phyloP scores from a whole-genome alignment of 2,797 vertebrate genomes.

The Stomatorhinus walkeri region DNA sequence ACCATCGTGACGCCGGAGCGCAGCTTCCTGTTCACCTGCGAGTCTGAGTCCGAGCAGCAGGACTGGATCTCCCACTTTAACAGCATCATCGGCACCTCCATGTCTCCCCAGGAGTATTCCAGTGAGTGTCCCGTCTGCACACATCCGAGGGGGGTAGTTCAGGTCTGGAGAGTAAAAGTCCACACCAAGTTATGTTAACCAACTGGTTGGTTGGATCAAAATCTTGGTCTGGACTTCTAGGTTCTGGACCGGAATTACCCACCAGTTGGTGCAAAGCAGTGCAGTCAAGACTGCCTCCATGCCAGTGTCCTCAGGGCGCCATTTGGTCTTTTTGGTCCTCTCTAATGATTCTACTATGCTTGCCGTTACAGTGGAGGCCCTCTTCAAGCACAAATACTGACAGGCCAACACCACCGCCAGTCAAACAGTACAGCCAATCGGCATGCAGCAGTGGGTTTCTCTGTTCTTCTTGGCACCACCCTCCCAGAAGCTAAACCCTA shows the following conservation, averaged over 20 bases:
- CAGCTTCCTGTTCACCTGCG: slow-evolving; percentile 80
- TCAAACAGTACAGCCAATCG: slow-evolving; percentile 1
- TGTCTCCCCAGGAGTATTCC: slow-evolving; percentile 83
- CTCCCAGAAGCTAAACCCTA: background rate
- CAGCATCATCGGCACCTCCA: slow-evolving; percentile 56
- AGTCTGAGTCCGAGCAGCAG: slow-evolving; percentile 70
- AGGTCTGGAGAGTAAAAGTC: background rate
- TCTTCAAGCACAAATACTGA: slow-evolving; percentile 71
- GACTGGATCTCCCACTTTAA: slow-evolving; percentile 73
- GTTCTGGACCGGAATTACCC: background rate
- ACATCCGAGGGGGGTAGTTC: background rate
- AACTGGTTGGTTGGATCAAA: background rate
- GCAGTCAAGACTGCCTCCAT: background rate
- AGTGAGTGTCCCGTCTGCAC: slow-evolving; percentile 53
- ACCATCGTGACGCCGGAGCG: slow-evolving; percentile 78
- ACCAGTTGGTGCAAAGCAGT: background rate
- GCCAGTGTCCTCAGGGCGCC: background rate
- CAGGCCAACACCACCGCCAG: slow-evolving; percentile 13
- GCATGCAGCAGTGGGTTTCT: background rate
- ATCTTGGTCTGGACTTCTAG: background rate
- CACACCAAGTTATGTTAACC: background rate
- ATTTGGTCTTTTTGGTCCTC: background rate
- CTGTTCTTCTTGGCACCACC: background rate
- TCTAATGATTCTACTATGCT: background rate
- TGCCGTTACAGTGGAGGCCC: slow-evolving; percentile 70